A percentile compares a stretch with the other conserved stretches of the same genome.
Evolutionary conservation across 1,140 invertebrate genomes (phyloP).

Genomic region (Reticulitermes speratus): DNA sequence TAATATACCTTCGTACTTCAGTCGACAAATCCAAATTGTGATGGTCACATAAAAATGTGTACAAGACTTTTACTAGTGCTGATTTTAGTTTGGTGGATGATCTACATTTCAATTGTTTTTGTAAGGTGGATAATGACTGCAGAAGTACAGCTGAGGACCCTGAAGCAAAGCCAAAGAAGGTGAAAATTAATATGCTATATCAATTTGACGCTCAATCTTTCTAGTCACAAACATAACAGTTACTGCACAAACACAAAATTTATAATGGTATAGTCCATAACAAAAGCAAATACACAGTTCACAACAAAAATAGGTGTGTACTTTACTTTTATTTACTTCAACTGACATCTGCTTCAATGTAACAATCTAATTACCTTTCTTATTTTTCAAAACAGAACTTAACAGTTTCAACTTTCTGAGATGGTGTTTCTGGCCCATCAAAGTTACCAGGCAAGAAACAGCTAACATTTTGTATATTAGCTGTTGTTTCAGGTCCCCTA

Average conservation of each 20-base stretch:
- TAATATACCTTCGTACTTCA: constrained; percentile 6
- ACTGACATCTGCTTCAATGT: too few relatives aligned
- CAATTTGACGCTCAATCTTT: too few relatives aligned
- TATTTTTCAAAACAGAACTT: neutral
- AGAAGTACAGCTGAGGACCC: neutral
- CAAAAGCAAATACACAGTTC: too few relatives aligned
- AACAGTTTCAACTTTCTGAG: neutral
- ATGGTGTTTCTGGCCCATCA: neutral
- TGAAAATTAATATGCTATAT: too few relatives aligned
- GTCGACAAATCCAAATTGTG: neutral
- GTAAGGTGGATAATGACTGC: neutral
- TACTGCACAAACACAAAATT: too few relatives aligned
- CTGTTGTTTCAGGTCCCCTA: neutral
- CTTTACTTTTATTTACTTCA: too few relatives aligned
- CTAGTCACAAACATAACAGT: too few relatives aligned
- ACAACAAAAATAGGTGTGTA: too few relatives aligned
- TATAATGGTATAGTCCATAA: too few relatives aligned
- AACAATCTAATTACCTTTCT: neutral
- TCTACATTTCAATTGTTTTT: neutral
- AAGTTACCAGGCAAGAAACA: neutral
- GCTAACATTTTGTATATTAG: neutral
- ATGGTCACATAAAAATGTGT: constrained; percentile 5
- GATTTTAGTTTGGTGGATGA: neutral
- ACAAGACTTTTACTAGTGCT: neutral
- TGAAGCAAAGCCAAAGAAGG: neutral